These are phyloP conservation scores for Julus scanicus DNA, from an alignment of 2,888 invertebrate genomes.

Conservation along the genomic window DNA sequence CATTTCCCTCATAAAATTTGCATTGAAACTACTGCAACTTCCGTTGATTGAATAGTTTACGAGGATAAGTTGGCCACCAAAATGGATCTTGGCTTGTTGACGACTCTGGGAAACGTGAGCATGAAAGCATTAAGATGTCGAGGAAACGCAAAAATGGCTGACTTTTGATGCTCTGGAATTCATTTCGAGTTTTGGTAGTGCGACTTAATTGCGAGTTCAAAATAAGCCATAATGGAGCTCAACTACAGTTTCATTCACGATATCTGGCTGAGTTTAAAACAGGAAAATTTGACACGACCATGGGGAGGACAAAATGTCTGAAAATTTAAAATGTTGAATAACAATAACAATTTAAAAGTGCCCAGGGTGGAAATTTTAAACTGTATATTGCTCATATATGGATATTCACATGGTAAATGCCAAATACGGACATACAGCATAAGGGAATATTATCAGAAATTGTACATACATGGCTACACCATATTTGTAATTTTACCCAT, in stretches of 20 bases:
- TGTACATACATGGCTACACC: too few species aligned
- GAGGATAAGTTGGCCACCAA: constrained; percentile 27
- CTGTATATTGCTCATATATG: too few species aligned
- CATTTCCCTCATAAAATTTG: constrained; percentile 8
- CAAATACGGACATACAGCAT: too few species aligned
- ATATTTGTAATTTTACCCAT: too few species aligned
- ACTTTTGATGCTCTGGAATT: background rate
- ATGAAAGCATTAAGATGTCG: background rate
- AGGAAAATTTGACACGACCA: background rate
- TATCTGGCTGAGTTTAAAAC: background rate
- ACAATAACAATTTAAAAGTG: too few species aligned
- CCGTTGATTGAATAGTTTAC: constrained; percentile 42
- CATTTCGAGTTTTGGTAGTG: background rate
- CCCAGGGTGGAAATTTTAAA: too few species aligned
- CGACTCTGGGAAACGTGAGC: background rate
- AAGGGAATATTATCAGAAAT: too few species aligned
- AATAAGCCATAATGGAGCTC: background rate
- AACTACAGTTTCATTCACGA: background rate
- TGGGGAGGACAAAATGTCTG: background rate
- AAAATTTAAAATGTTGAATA: background rate
- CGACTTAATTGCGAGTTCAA: background rate
- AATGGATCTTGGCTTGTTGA: constrained; percentile 5
- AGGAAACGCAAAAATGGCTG: background rate
- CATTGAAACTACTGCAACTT: constrained; percentile 35
- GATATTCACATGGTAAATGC: too few species aligned